Percentiles rank a stretch among this genome's conserved stretches.
phyloP scores from a whole-genome alignment of 1,140 invertebrate genomes.

The Brachionus koreanus region DNA sequence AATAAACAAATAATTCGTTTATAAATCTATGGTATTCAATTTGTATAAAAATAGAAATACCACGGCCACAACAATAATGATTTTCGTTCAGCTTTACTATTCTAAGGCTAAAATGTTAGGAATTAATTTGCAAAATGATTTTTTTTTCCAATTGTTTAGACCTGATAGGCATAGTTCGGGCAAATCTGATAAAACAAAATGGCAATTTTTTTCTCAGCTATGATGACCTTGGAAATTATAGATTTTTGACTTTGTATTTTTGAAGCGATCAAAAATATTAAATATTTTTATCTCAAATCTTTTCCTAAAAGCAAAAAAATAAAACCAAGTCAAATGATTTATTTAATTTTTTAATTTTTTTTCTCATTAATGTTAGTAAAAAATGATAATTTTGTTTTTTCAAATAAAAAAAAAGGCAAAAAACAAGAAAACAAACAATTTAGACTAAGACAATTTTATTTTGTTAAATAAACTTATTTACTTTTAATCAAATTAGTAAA shows the following conservation, averaged over 20 bases:
- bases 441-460: background rate
- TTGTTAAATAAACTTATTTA: slow-evolving; percentile 1
- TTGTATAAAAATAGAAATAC: slow-evolving; percentile 4
- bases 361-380: background rate
- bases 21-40: background rate
- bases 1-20: slow-evolving; percentile 16
- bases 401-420: background rate
- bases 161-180: background rate
- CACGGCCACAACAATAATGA: background rate
- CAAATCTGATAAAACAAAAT: background rate
- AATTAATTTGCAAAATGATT: background rate
- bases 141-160: background rate
- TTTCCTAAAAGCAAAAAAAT: background rate
- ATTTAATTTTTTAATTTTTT: background rate
- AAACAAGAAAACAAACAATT: background rate
- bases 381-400: background rate
- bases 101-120: background rate
- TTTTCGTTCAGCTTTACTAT: background rate
- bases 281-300: background rate
- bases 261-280: background rate
- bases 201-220: background rate
- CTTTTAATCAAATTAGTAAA: slow-evolving; percentile 20
- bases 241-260: background rate
- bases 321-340: background rate
- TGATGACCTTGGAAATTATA: background rate